Evolutionary conservation across 2,888 invertebrate genomes (phyloP).

Genomic region (Pachydiplax longipennis): DNA sequence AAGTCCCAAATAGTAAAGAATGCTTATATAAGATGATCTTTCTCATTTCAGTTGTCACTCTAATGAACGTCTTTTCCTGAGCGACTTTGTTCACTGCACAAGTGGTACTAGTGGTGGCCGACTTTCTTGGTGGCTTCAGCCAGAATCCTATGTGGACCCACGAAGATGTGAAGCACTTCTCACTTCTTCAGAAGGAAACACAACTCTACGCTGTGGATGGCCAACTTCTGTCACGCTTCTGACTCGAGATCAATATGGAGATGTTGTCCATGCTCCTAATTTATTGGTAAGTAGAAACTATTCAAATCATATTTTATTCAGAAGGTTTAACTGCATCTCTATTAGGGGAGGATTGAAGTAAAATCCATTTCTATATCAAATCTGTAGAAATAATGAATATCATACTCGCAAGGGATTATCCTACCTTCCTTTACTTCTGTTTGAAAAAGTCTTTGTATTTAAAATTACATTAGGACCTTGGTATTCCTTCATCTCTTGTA

Average conservation of each 20-base stretch:
- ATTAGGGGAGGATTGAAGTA: too few species aligned
- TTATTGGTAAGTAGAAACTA: slow-evolving; percentile 72
- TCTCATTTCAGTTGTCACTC: slow-evolving; percentile 74
- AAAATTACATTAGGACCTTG: too few species aligned
- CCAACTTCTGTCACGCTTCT: slow-evolving; percentile 82
- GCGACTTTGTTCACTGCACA: slow-evolving; percentile 89
- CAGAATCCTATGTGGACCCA: slow-evolving; percentile 90
- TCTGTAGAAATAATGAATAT: too few species aligned
- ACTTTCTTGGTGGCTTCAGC: slow-evolving; percentile 93
- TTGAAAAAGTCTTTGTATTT: too few species aligned
- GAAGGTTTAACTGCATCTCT: too few species aligned
- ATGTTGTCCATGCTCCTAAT: slow-evolving; percentile 82
- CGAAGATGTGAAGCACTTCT: slow-evolving; percentile 83
- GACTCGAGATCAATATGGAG: slow-evolving; percentile 91
- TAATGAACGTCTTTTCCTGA: slow-evolving; percentile 89
- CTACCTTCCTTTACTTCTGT: too few species aligned
- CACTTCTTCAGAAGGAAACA: slow-evolving; percentile 43
- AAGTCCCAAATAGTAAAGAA: not conserved
- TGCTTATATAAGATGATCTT: not conserved
- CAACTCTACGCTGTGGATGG: slow-evolving; percentile 78
- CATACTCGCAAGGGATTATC: too few species aligned
- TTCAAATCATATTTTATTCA: not conserved
- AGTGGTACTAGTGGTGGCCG: slow-evolving; percentile 89
- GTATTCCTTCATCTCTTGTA: too few species aligned
- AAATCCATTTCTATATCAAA: too few species aligned